Percentiles rank a stretch among this genome's conserved stretches.
These are phyloP conservation scores for Cylloceria caligata DNA, from an alignment of 2,888 invertebrate species.

Conservation along the genomic window DNA sequence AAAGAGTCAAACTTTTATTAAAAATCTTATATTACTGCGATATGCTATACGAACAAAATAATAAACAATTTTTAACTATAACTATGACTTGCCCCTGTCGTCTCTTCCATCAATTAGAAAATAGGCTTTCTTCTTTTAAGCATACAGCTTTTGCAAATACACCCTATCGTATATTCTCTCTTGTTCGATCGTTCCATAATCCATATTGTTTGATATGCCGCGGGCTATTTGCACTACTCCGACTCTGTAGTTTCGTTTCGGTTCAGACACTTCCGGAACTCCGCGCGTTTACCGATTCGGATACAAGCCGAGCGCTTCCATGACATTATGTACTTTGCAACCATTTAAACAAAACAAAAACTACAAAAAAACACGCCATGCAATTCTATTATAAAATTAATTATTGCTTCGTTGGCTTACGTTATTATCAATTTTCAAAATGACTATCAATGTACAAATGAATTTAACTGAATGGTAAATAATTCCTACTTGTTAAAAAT, in stretches of 20 bases:
- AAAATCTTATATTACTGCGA: no score
- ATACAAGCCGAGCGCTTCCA: constrained; percentile 3
- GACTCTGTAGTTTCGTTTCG: constrained; percentile 48
- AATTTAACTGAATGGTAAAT: background rate
- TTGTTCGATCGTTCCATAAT: constrained; percentile 34
- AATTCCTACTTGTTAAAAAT: no score
- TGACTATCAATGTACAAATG: background rate
- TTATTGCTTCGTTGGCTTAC: background rate
- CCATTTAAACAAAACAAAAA: background rate
- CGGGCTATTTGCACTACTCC: constrained; percentile 60
- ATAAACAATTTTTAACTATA: no score
- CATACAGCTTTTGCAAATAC: constrained; percentile 9
- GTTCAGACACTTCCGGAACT: constrained; percentile 56
- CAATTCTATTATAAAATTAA: constrained; percentile 1
- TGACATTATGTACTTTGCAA: background rate
- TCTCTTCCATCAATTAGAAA: no score
- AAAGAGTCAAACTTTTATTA: no score
- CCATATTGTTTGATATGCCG: constrained; percentile 47
- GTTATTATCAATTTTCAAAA: background rate
- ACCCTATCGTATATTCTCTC: constrained; percentile 6
- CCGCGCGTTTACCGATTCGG: background rate
- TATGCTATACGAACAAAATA: no score
- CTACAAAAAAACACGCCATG: background rate
- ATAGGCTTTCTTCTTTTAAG: background rate
- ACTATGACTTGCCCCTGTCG: no score